A percentile compares a stretch with the other conserved stretches of the same genome.
Evolutionary conservation across 2,113 vertebrate species (phyloP).

Genomic region (Ictalurus furcatus): DNA sequence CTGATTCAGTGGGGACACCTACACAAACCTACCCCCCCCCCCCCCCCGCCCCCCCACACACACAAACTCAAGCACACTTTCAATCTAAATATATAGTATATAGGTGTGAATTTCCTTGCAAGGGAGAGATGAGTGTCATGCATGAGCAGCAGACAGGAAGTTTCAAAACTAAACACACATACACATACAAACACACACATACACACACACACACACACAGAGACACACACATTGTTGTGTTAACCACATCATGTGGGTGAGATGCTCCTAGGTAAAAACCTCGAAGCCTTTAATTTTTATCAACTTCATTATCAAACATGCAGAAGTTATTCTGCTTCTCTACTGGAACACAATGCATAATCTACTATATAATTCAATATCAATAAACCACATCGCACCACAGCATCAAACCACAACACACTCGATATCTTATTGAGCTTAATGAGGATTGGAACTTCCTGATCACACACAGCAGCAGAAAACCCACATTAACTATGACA

Average conservation of each 20-base stretch:
- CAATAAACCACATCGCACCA: background rate
- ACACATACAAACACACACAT: background rate
- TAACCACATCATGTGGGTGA: constrained; percentile 14
- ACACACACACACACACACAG: background rate
- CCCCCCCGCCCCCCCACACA: background rate
- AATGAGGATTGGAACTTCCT: background rate
- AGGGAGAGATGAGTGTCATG: background rate
- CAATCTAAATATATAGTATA: constrained; percentile 2
- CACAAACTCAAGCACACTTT: background rate
- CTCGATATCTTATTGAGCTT: background rate
- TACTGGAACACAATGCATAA: background rate
- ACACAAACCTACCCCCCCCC: background rate
- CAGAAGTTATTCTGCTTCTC: background rate
- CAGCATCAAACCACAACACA: background rate
- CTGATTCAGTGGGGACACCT: background rate
- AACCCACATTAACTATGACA: background rate
- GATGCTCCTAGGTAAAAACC: background rate
- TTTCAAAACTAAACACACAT: background rate
- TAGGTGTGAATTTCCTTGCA: constrained; percentile 8
- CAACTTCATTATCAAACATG: background rate
- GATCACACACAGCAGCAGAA: background rate
- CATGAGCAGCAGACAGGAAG: background rate
- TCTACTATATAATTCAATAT: background rate
- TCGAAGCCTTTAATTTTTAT: background rate
- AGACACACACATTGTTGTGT: background rate